phyloP scores from a whole-genome alignment of 2,888 invertebrate genomes.

The Cheilosia urbana region DNA sequence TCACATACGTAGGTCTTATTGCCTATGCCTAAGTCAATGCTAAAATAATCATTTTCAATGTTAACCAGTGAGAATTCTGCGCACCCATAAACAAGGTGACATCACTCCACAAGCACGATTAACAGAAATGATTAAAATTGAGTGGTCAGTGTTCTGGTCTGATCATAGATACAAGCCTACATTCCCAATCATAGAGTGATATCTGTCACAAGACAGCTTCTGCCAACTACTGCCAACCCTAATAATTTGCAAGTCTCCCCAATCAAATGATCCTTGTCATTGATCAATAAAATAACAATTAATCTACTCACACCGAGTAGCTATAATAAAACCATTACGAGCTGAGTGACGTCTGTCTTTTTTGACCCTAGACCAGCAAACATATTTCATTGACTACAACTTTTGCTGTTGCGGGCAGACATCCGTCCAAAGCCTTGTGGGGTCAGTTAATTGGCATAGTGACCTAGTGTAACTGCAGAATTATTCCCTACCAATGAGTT shows the following conservation, averaged over 20 bases:
- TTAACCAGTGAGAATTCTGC: slow-evolving; percentile 30
- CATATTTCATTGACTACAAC: slow-evolving; percentile 10
- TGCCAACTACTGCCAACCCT: background rate
- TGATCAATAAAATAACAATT: slow-evolving; percentile 70
- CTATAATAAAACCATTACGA: slow-evolving; percentile 58
- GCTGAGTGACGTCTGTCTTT: slow-evolving; percentile 53
- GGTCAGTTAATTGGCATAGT: slow-evolving; percentile 59
- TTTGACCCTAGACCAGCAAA: slow-evolving; percentile 7
- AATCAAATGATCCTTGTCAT: slow-evolving; percentile 62
- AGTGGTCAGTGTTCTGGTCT: slow-evolving; percentile 6
- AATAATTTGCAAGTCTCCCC: slow-evolving; percentile 43
- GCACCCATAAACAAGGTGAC: slow-evolving; percentile 49
- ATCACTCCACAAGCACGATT: slow-evolving; percentile 48
- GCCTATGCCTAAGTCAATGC: slow-evolving; percentile 22
- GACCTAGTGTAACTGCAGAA: slow-evolving; percentile 58
- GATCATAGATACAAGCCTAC: background rate
- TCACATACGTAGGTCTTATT: background rate
- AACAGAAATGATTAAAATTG: slow-evolving; percentile 47
- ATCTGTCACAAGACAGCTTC: slow-evolving; percentile 15
- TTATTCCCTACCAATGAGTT: slow-evolving; percentile 25
- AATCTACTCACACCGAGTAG: slow-evolving; percentile 58
- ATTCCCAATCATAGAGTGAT: slow-evolving; percentile 58
- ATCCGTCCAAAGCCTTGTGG: slow-evolving; percentile 25
- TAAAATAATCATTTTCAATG: slow-evolving; percentile 29
- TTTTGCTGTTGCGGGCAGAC: slow-evolving; percentile 2